Evolutionary conservation across 2,113 vertebrate species (phyloP), one percentile per base, ranked within the genome.

Genomic region (Engystomops pustulosus): DNA sequence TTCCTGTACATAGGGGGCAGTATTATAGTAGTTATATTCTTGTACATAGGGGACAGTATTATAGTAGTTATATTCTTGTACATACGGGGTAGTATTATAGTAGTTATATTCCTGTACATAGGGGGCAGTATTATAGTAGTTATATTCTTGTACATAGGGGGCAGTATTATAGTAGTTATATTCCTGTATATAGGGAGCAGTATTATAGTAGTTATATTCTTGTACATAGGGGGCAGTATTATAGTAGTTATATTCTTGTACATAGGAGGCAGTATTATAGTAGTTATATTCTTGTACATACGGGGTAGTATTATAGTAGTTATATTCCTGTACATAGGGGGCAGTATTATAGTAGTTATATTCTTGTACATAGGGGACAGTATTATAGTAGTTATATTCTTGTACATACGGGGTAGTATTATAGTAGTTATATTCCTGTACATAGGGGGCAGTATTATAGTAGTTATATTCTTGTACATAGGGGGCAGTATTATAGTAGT

Each of bases 41-140:
- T 12, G 6, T 45, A 45, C 44, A 45, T 45, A 45, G 44, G 44
- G 14, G 51, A 8, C 20, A 55, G 51, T 55, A 55, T 55, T 55
- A 55, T 55, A 55, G 51, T 55, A 55, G 51, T 55, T 55, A 55
- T 55, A 55, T n/a, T 55, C 51, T 55, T 55, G 51, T 55, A 55
- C 18, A 55, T 55, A 55, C 4, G 51, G 44, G 10, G 44, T 12
- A 49, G 47, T 49, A 49, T 49, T 49, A 49, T 49, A 49, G 47
- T 18, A 49, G 47, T 49, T 49, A 49, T 49, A 49, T 49, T 49
- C 47, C 4, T 49, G 47, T 49, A 49, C 17, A 49, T 49, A 49
- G 47, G 47, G n/a, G 18, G 51, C 51, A 55, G 51, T 23, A 55
- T 55, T 55, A 55, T 55, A 55, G 51, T 55, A 55, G 51, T 55